Evolutionary conservation across 2,888 invertebrate species (phyloP).

Genomic region (Epinotia bilunana): DNA sequence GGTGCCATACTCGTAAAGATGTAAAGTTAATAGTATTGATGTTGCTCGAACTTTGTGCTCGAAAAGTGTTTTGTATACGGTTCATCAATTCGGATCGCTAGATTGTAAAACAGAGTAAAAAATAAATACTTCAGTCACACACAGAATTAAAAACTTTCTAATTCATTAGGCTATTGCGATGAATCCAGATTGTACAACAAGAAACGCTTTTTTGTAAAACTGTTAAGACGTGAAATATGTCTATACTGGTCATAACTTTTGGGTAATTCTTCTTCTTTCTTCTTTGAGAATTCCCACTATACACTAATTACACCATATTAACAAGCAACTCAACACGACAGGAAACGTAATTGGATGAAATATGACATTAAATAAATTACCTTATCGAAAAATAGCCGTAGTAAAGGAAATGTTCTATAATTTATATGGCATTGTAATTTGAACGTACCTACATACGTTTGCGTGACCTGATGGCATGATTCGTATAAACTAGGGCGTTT

Average conservation of each 20-base stretch:
- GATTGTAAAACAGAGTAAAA: not conserved
- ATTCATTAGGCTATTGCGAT: too few species aligned
- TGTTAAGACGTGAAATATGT: too few species aligned
- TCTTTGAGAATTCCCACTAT: not conserved
- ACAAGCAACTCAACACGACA: slow-evolving; percentile 4
- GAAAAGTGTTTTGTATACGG: too few species aligned
- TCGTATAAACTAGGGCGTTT: slow-evolving; percentile 25
- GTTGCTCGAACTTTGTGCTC: not conserved
- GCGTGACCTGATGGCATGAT: slow-evolving; percentile 41
- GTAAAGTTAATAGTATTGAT: not conserved
- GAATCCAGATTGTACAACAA: too few species aligned
- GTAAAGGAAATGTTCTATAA: slow-evolving; percentile 41
- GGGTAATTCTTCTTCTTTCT: too few species aligned
- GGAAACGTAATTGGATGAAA: slow-evolving; percentile 38
- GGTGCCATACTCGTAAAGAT: not conserved
- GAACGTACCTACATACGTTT: slow-evolving; percentile 22
- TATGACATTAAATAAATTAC: slow-evolving; percentile 32
- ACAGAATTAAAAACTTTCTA: too few species aligned
- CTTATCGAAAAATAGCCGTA: slow-evolving; percentile 28
- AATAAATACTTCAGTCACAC: too few species aligned
- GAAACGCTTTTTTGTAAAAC: not conserved
- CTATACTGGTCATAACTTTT: not conserved
- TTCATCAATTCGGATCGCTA: not conserved
- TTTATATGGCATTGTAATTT: slow-evolving; percentile 39
- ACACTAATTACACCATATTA: not conserved